These are phyloP conservation scores for Acrobasis suavella DNA, from an alignment of 2,888 invertebrate species.

Conservation along the genomic window DNA sequence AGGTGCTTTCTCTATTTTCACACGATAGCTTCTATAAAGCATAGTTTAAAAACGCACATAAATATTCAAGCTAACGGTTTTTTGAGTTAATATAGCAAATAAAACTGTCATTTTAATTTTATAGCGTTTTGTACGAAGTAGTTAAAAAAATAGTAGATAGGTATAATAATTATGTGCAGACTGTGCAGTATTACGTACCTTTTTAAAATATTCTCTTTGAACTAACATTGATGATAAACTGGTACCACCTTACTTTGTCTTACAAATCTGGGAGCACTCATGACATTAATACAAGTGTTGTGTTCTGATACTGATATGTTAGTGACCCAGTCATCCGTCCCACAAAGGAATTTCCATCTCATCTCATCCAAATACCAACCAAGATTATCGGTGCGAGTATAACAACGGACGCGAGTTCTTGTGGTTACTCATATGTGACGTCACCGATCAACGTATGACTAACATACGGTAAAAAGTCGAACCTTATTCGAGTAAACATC, in stretches of 20 bases:
- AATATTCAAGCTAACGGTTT: constrained; percentile 29
- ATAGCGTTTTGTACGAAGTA: not conserved
- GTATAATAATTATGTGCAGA: too few species aligned
- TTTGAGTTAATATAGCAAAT: constrained; percentile 24
- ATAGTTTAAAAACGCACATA: constrained; percentile 38
- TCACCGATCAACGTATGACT: constrained; percentile 72
- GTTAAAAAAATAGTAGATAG: too few species aligned
- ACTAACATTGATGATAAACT: too few species aligned
- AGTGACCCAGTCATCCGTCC: constrained; percentile 31
- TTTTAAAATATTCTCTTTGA: too few species aligned
- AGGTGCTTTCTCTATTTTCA: constrained; percentile 33
- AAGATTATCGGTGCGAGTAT: constrained; percentile 54
- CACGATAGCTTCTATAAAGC: constrained; percentile 33
- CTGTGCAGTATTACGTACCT: too few species aligned
- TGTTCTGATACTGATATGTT: not conserved
- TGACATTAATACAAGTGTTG: not conserved
- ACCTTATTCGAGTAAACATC: constrained; percentile 33
- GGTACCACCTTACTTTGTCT: too few species aligned
- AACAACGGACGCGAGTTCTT: constrained; percentile 49
- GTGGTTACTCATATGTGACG: constrained; percentile 74
- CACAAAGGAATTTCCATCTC: constrained; percentile 52
- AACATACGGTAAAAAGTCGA: constrained; percentile 62
- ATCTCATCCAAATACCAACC: constrained; percentile 59
- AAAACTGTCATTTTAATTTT: not conserved
- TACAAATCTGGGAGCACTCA: not conserved